These are phyloP conservation scores for Callimorpha dominula DNA, from an alignment of 2,888 invertebrate species.

Conservation along the genomic window DNA sequence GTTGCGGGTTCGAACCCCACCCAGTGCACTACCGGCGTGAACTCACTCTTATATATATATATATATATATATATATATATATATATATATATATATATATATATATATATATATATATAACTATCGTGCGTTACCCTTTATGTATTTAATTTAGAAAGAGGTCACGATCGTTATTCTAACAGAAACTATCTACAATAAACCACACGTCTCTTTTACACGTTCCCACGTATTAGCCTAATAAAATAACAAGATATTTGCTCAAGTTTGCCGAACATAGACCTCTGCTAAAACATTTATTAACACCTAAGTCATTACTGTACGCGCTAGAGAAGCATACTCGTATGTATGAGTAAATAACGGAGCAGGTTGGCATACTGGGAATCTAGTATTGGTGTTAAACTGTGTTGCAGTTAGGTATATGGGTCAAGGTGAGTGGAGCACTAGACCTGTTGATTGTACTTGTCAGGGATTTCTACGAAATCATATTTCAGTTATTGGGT, in stretches of 20 bases:
- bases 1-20: no score
- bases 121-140: no score
- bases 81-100: no score
- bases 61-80: no score
- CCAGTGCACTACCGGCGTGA: no score
- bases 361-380: neutral
- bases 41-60: no score
- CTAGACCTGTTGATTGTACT: no score
- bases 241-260: neutral
- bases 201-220: neutral
- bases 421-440: slow-evolving; percentile 7
- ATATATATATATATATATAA: no score
- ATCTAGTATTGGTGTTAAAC: neutral
- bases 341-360: neutral
- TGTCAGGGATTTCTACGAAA: no score
- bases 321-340: neutral
- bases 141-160: neutral
- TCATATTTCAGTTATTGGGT: no score
- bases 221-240: neutral
- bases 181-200: neutral
- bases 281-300: neutral
- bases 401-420: neutral
- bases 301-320: neutral
- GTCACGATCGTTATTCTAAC: neutral
- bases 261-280: neutral